Evolutionary conservation across 2,888 invertebrate species (phyloP).

Genomic region (Liposcelis brunnea): DNA sequence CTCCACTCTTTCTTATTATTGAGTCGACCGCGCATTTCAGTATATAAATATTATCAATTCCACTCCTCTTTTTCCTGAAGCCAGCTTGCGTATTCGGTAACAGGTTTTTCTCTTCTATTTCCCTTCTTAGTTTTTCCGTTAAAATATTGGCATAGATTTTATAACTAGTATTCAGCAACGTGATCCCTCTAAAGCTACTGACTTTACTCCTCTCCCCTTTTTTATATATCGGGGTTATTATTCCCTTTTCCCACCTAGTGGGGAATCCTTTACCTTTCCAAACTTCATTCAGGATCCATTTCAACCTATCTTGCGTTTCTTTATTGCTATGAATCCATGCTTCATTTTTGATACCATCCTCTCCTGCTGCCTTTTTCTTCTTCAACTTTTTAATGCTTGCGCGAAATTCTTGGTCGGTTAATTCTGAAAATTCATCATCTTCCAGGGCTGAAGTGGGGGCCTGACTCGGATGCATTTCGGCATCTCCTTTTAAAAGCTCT

Average conservation of each 20-base stretch:
- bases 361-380: constrained; percentile 11
- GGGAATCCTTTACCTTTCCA: constrained; percentile 15
- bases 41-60: constrained; percentile 13
- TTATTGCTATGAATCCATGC: constrained; percentile 5
- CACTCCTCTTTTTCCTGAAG: constrained; percentile 12
- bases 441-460: too few relatives aligned
- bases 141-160: constrained; percentile 15
- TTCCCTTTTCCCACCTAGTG: constrained; percentile 14
- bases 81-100: constrained; percentile 15
- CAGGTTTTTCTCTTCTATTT: constrained; percentile 12
- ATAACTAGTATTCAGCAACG: constrained; percentile 14
- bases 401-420: too few relatives aligned
- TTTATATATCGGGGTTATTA: constrained; percentile 15
- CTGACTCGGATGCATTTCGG: too few relatives aligned
- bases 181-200: constrained; percentile 16
- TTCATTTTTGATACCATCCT: constrained; percentile 9
- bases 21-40: constrained; percentile 11
- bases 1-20: constrained; percentile 9
- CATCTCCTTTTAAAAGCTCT: too few relatives aligned
- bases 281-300: constrained; percentile 7
- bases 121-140: constrained; percentile 12
- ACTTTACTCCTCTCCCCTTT: constrained; percentile 12
- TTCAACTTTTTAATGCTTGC: too few relatives aligned
- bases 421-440: too few relatives aligned
- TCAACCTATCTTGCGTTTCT: not conserved